Conservation (phyloP, 2,113 vertebrate genomes). For the Sarotherodon lohbergeri region DNA sequence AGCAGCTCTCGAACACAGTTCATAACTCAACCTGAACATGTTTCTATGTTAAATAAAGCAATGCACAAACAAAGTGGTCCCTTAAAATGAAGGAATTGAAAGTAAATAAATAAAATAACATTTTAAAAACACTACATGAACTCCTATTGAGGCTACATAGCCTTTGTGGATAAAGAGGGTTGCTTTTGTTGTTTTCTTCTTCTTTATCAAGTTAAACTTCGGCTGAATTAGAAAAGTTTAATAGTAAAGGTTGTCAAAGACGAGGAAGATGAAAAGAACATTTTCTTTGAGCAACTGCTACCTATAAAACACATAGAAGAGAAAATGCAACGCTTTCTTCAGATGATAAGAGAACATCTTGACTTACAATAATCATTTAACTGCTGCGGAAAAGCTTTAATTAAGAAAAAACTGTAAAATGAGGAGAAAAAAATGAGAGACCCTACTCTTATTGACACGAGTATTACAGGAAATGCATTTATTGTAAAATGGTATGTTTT, state of each 20-base stretch:
- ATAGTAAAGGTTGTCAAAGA: neutral
- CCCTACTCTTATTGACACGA: neutral
- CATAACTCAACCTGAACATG: neutral
- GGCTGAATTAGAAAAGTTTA: neutral
- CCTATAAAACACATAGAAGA: neutral
- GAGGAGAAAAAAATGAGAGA: neutral
- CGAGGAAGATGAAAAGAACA: neutral
- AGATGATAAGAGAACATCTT: neutral
- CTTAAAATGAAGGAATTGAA: neutral
- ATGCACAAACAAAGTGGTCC: neutral
- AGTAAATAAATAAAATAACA: neutral
- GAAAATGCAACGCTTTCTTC: neutral
- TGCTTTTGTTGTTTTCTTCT: neutral
- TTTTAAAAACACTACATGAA: neutral
- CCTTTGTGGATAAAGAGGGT: neutral
- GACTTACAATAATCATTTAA: neutral
- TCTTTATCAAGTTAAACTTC: neutral
- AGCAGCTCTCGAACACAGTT: neutral
- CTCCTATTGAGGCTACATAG: neutral
- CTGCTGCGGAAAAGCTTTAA: neutral
- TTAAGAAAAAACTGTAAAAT: neutral
- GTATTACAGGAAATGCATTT: neutral
- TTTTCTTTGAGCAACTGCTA: neutral
- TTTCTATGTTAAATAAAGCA: neutral
- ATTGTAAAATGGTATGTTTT: neutral